Percentiles rank a stretch among this genome's conserved stretches.
Evolutionary conservation across 2,888 invertebrate genomes (phyloP).

Genomic region (Pomacea canaliculata): DNA sequence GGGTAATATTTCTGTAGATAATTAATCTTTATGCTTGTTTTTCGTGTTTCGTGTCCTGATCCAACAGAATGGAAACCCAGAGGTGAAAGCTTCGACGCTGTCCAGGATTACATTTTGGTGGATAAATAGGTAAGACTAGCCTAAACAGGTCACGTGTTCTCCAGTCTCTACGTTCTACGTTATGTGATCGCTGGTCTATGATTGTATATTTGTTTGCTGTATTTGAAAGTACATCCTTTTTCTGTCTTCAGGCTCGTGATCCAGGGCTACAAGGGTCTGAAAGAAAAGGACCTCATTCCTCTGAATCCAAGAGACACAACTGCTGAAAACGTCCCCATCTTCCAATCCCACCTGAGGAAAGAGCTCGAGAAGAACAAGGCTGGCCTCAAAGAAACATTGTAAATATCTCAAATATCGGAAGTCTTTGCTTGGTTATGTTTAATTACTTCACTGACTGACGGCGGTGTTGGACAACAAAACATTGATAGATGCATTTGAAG

Average conservation of each 20-base stretch:
- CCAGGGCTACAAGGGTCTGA: conserved; percentile 8
- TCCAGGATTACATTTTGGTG: background rate
- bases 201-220: too few relatives aligned
- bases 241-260: background rate
- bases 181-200: too few relatives aligned
- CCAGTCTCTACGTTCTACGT: too few relatives aligned
- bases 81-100: background rate
- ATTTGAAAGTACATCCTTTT: background rate
- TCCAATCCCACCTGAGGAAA: background rate
- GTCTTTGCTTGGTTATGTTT: background rate
- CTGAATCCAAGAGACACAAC: conserved; percentile 7
- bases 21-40: too few relatives aligned
- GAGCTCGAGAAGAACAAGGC: background rate
- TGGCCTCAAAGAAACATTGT: background rate
- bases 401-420: background rate
- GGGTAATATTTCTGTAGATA: too few relatives aligned
- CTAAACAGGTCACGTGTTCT: too few relatives aligned
- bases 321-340: background rate
- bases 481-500: too few relatives aligned
- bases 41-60: too few relatives aligned
- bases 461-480: background rate
- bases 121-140: background rate
- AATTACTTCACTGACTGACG: background rate
- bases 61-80: conserved; percentile 5
- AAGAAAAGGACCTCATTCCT: background rate